These are phyloP conservation scores for Hylaeus volcanicus DNA, from an alignment of 1,140 invertebrate genomes.

Conservation along the genomic window DNA sequence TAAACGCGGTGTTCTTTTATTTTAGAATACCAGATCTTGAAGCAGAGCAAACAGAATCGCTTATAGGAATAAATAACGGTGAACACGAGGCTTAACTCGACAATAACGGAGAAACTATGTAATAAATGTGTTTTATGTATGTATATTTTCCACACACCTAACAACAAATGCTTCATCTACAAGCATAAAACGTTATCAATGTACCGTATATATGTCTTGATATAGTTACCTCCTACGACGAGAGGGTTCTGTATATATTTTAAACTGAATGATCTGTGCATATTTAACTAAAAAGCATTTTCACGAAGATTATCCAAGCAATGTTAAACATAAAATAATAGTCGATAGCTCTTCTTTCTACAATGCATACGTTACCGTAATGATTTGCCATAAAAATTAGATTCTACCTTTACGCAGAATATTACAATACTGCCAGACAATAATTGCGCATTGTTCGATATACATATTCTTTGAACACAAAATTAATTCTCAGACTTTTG, in stretches of 20 bases:
- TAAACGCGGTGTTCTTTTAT: constrained; percentile 42
- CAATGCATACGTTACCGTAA: neutral
- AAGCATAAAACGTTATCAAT: constrained; percentile 26
- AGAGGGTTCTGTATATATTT: constrained; percentile 36
- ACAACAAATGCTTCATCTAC: constrained; percentile 43
- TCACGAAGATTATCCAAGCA: constrained; percentile 18
- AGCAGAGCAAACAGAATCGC: constrained; percentile 87
- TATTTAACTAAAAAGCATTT: constrained; percentile 40
- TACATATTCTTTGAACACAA: constrained; percentile 29
- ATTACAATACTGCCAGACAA: constrained; percentile 63
- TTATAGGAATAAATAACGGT: constrained; percentile 84
- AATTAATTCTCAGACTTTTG: constrained; percentile 18
- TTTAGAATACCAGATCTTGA: constrained; percentile 85
- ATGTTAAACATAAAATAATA: constrained; percentile 3
- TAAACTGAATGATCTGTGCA: constrained; percentile 7
- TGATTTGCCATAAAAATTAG: constrained; percentile 21
- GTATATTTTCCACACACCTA: constrained; percentile 44
- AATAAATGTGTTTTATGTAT: constrained; percentile 56
- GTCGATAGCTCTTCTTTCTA: constrained; percentile 7
- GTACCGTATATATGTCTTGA: constrained; percentile 33
- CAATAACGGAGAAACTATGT: constrained; percentile 69
- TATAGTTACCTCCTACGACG: constrained; percentile 13
- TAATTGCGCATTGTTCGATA: constrained; percentile 43
- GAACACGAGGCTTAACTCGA: constrained; percentile 82
- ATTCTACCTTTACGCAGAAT: constrained; percentile 30